Conservation (phyloP, 2,888 invertebrate species). For the Rhagium mordax region DNA sequence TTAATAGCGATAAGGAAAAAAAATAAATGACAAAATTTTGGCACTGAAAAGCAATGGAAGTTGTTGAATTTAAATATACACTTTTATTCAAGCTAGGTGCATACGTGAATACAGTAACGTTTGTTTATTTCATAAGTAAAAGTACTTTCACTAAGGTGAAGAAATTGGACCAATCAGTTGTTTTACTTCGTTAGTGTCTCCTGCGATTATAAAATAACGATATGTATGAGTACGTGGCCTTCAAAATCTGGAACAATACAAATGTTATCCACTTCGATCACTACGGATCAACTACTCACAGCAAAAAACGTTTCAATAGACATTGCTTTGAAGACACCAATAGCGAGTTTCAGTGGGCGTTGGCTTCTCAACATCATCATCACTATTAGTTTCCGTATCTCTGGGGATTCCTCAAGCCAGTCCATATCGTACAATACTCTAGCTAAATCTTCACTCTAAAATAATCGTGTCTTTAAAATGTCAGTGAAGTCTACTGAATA, state of each 20-base stretch:
- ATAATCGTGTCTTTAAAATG: neutral
- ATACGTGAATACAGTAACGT: too few relatives aligned
- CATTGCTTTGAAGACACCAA: slow-evolving; percentile 14
- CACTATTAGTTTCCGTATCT: neutral
- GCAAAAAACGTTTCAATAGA: slow-evolving; percentile 2
- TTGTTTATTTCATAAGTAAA: too few relatives aligned
- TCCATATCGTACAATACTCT: neutral
- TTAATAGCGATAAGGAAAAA: too few relatives aligned
- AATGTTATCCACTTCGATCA: neutral
- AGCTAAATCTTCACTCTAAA: slow-evolving; percentile 5
- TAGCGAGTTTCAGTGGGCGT: neutral
- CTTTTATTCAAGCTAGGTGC: neutral
- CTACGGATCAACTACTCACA: neutral
- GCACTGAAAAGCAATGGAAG: too few relatives aligned
- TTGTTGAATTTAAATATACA: too few relatives aligned
- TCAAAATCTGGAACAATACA: neutral
- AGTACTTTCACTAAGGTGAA: too few relatives aligned
- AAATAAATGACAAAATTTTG: too few relatives aligned
- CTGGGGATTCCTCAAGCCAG: neutral
- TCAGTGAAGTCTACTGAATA: too few relatives aligned
- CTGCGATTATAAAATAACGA: slow-evolving; percentile 5
- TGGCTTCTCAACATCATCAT: slow-evolving; percentile 7
- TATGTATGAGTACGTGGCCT: slow-evolving; percentile 11
- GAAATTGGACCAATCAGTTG: too few relatives aligned
- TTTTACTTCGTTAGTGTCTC: neutral